phyloP scores from a whole-genome alignment of 2,797 vertebrate genomes.

The Tarsius wallacei region DNA sequence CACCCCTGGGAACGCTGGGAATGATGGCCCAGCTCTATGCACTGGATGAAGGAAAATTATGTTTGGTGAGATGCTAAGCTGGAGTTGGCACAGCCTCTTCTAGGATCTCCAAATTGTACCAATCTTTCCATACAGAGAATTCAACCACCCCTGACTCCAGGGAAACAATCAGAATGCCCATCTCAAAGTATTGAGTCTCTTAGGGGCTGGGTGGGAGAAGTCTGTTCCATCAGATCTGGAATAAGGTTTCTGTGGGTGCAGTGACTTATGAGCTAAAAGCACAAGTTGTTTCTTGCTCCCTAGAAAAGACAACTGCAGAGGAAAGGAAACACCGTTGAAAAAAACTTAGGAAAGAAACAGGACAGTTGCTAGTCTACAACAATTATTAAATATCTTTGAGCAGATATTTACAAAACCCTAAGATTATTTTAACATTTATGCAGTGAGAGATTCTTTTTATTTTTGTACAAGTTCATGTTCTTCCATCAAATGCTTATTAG shows the following conservation, averaged over 20 bases:
- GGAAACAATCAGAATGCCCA: neutral
- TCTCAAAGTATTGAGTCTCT: neutral
- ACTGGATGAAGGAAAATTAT: neutral
- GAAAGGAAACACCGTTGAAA: neutral
- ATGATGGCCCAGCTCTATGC: neutral
- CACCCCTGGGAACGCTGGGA: neutral
- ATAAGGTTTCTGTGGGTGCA: neutral
- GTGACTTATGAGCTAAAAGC: neutral
- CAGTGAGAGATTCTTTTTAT: neutral
- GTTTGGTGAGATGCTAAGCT: neutral
- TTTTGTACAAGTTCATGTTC: neutral
- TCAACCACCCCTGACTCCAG: neutral
- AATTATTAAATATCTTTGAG: neutral
- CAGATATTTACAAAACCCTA: neutral
- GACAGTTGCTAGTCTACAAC: neutral
- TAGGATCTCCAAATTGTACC: neutral
- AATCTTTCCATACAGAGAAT: neutral
- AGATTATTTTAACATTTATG: slow-evolving; percentile 3
- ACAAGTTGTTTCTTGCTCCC: slow-evolving; percentile 7
- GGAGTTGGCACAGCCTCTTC: neutral
- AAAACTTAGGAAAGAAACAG: neutral
- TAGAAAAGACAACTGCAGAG: neutral
- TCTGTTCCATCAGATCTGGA: neutral
- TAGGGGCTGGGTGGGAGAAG: neutral
- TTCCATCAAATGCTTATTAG: neutral